Percentiles rank a stretch among this genome's conserved stretches.
phyloP scores from a whole-genome alignment of 2,888 invertebrate species.

The Tigriopus californicus region DNA sequence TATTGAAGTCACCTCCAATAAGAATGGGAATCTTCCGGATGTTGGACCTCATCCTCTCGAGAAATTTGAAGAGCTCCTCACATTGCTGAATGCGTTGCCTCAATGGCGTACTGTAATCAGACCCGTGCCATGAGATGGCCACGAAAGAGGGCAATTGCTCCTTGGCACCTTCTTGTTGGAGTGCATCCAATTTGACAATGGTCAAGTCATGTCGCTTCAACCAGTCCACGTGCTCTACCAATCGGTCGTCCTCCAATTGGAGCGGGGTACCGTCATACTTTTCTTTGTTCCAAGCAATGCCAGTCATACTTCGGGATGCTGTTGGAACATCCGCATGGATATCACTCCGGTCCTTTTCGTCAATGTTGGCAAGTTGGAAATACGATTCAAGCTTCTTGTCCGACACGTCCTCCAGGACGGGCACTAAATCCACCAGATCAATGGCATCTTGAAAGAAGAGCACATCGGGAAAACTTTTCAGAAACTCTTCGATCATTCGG shows the following conservation, averaged over 20 bases:
- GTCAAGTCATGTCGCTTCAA: background rate
- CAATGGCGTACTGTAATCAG: background rate
- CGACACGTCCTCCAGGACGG: background rate
- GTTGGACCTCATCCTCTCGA: background rate
- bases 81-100: background rate
- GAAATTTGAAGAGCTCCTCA: background rate
- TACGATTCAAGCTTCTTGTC: background rate
- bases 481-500: background rate
- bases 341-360: background rate
- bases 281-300: constrained; percentile 4
- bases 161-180: background rate
- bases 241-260: background rate
- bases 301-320: background rate
- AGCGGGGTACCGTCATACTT: background rate
- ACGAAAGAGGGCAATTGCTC: background rate
- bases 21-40: background rate
- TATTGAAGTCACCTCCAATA: constrained; percentile 11
- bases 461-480: background rate
- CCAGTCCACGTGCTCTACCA: background rate
- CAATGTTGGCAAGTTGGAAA: background rate
- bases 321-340: background rate
- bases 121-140: constrained; percentile 3
- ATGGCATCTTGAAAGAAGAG: constrained; percentile 5
- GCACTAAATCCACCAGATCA: background rate
- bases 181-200: background rate